Evolutionary conservation across 2,797 vertebrate genomes (phyloP).

Genomic region (Argya squamiceps): DNA sequence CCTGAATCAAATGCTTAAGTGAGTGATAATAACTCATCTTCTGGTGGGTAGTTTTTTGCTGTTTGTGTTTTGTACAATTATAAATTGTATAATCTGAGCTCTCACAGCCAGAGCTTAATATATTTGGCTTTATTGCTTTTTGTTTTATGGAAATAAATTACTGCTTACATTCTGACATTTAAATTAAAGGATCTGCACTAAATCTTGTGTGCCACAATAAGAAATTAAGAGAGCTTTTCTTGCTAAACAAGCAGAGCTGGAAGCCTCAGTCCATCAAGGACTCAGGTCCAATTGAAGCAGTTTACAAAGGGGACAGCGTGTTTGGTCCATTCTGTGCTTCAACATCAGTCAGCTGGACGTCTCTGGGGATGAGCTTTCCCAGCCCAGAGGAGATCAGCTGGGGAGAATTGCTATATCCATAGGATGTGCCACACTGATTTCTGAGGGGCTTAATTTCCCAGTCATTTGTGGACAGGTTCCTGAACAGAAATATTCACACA

Average conservation of each 20-base stretch:
- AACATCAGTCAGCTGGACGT: not conserved
- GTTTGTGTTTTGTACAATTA: constrained; percentile 65
- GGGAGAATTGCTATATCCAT: not conserved
- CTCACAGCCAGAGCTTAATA: constrained; percentile 72
- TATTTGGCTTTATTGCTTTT: constrained; percentile 80
- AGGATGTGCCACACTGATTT: rapidly evolving
- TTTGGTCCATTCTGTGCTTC: not conserved
- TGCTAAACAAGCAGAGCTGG: constrained; percentile 34
- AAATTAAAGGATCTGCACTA: constrained; percentile 76
- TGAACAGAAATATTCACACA: not conserved
- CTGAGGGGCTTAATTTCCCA: not conserved
- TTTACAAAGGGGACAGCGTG: rapidly evolving
- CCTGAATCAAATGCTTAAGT: constrained; percentile 60
- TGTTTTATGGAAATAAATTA: constrained; percentile 80
- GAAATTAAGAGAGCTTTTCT: constrained; percentile 72
- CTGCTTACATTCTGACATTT: constrained; percentile 73
- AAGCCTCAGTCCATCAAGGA: not conserved
- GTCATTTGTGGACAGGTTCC: rapidly evolving
- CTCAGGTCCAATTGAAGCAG: not conserved
- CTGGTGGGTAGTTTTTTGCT: constrained; percentile 50
- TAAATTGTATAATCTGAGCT: constrained; percentile 74
- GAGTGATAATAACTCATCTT: constrained; percentile 74
- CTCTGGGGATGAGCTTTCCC: not conserved
- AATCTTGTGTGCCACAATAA: constrained; percentile 73
- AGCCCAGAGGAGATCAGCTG: not conserved